Evolutionary conservation across 2,888 invertebrate genomes (phyloP).

Genomic region (Octodonta nipae): DNA sequence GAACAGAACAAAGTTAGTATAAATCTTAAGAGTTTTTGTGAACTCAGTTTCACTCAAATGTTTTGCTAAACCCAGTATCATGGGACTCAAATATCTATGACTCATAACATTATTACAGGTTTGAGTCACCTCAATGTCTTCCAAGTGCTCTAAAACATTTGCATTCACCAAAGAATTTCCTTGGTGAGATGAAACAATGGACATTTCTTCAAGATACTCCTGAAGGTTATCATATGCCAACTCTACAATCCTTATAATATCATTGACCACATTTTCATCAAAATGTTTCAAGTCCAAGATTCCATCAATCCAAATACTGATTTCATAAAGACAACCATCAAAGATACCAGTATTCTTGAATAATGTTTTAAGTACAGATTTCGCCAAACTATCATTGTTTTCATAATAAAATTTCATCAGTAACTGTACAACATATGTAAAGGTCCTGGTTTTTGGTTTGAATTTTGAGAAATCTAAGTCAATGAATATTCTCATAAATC

Average conservation of each 20-base stretch:
- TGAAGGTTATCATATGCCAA: conserved; percentile 17
- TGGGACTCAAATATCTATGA: conserved; percentile 21
- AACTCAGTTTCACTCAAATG: conserved; percentile 20
- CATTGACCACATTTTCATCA: conserved; percentile 20
- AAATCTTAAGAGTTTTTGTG: conserved; percentile 29
- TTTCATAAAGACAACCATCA: conserved; percentile 49
- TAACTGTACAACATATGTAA: conserved; percentile 18
- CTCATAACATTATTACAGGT: conserved; percentile 8
- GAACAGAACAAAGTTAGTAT: conserved; percentile 35
- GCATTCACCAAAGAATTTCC: conserved; percentile 9
- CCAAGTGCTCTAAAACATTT: conserved; percentile 7
- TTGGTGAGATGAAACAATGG: conserved; percentile 2
- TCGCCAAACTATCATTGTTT: too few species aligned
- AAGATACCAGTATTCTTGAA: conserved; percentile 52
- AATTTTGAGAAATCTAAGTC: conserved; percentile 30
- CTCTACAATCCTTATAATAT: conserved; percentile 21
- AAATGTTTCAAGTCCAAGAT: conserved; percentile 22
- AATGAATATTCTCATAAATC: conserved; percentile 34
- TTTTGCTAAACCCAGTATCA: conserved; percentile 33
- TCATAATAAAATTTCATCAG: conserved; percentile 36
- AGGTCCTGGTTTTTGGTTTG: conserved; percentile 20
- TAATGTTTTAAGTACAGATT: conserved; percentile 42
- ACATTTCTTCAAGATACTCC: conserved; percentile 19
- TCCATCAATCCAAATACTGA: conserved; percentile 46
- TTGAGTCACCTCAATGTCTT: conserved; percentile 5